Percentiles rank a stretch among this genome's conserved stretches.
Conservation (phyloP, 1,140 invertebrate genomes). For the Heliothis subflexa region DNA sequence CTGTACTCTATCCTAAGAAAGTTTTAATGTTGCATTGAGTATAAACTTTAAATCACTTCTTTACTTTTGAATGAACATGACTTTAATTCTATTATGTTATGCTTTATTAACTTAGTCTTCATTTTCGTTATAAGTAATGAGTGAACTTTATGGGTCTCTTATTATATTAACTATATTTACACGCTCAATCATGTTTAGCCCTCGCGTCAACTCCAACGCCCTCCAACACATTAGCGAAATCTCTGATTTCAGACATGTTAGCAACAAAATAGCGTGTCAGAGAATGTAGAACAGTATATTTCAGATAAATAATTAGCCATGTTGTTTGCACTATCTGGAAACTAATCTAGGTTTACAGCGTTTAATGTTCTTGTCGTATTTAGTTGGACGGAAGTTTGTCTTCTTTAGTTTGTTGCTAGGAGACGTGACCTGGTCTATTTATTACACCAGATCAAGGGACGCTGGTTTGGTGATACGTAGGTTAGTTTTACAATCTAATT, state of each 20-base stretch:
- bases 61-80: no score
- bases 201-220: no score
- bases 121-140: no score
- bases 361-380: constrained; percentile 13
- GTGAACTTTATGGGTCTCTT: no score
- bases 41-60: no score
- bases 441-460: background rate
- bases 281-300: background rate
- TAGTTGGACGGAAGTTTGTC: background rate
- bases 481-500: no score
- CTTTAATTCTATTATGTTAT: no score
- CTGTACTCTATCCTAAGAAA: background rate
- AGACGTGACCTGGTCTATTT: constrained; percentile 19
- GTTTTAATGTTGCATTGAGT: background rate
- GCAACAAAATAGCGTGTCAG: background rate
- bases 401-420: background rate
- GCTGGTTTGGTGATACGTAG: no score
- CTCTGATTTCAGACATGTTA: background rate
- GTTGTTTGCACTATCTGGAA: constrained; percentile 15
- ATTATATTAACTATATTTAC: no score
- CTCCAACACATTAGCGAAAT: no score
- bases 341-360: constrained; percentile 31
- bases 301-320: constrained; percentile 17
- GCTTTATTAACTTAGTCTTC: no score
- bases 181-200: no score